Base-by-base conservation (phyloP, 1,140 invertebrate genomes). In the Heliconius hewitsoni region DNA sequence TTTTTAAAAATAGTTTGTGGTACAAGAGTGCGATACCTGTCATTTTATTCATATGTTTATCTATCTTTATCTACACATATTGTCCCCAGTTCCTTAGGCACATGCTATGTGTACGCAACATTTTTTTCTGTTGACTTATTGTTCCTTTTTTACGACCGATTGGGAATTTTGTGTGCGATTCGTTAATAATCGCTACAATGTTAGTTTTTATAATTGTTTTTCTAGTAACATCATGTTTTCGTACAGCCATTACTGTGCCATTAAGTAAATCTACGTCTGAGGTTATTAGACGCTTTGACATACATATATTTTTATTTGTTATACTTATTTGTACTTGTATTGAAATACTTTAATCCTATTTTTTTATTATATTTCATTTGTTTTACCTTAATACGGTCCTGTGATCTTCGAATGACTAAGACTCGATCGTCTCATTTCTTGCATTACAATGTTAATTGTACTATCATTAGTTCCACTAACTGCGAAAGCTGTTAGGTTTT, bases 361-460 rank as follows among this genome's bases (percentile, higher is more conserved):
- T 23, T 23, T 23, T 23, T 9, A 1, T 27, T 66, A 66, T 16
- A 16, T 66, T 46, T 13, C 4, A 4, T 16, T 16, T 46, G 42
- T 27, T 27, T 66, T 0, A 66, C 23, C 13, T 66, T 27, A 66
- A 27, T 27, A 66, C 27, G 60, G 60, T 27, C 3, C 60, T 66
- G 60, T 71, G 73, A 86, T 86, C 80, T 83, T 39, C 70, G 77
- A 86, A 81, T 92, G 89, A 91, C 74, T 90, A 89, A 84, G 60
- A 84, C 83, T 82, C 83, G 90, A 90, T 91, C 85, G 89, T 93
- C 86, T 89, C 84, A 87, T 84, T 93, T 93, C 90, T 90, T 89
- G 90, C 81, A 80, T 83, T 77, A 82, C 82, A 79, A 81, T 88
- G 86, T 85, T 91, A 90, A 92, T 90, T 91, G 86, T 89, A 79